These are phyloP conservation scores for Phthorimaea operculella DNA, from an alignment of 1,140 invertebrate genomes.

Conservation along the genomic window DNA sequence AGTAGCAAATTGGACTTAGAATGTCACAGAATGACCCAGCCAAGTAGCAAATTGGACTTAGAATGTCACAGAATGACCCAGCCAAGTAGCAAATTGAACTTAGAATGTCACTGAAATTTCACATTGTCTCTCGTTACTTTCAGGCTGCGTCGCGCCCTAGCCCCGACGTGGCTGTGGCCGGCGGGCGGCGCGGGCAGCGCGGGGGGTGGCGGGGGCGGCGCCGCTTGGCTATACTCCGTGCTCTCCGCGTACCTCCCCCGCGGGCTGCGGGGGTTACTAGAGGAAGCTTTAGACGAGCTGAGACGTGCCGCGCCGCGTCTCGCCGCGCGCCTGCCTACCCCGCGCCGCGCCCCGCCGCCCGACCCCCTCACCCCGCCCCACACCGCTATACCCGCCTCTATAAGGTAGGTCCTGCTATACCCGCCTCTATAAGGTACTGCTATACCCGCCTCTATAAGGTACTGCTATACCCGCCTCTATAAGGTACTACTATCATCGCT, in stretches of 20 bases:
- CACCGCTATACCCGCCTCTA: conserved; percentile 1
- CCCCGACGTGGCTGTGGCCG: not conserved
- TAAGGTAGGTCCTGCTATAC: not conserved
- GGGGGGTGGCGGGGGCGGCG: conserved; percentile 8
- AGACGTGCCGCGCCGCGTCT: conserved; percentile 27
- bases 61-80: no score
- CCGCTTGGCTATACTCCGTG: conserved; percentile 25
- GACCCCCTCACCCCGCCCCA: conserved; percentile 11
- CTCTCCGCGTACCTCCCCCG: conserved; percentile 21
- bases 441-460: no score
- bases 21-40: no score
- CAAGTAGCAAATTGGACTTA: no score
- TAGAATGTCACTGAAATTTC: no score
- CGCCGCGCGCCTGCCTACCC: conserved; percentile 22
- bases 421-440: no score
- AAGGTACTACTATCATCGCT: no score
- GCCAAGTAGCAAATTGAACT: no score
- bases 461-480: no score
- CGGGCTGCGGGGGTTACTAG: conserved; percentile 18
- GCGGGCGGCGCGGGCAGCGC: no score
- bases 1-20: no score
- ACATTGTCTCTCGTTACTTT: no score
- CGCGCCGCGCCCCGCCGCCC: conserved; percentile 9
- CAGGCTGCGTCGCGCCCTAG: not conserved
- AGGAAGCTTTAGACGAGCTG: conserved; percentile 21